Percentiles rank a stretch among this genome's conserved stretches.
phyloP scores from a whole-genome alignment of 2,113 vertebrate genomes.

The Chloebia gouldiae region DNA sequence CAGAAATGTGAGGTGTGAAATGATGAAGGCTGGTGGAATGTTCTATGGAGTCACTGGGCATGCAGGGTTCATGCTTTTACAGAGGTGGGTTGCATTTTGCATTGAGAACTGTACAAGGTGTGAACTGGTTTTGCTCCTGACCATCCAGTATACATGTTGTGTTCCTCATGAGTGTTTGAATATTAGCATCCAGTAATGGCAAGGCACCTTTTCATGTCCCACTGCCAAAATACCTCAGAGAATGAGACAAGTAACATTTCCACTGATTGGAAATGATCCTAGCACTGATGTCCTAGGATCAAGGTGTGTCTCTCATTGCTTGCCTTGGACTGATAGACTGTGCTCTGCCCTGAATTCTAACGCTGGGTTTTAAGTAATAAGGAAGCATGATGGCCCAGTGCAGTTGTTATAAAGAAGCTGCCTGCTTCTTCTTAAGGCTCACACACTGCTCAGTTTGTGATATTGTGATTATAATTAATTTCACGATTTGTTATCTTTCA shows the following conservation, averaged over 20 bases:
- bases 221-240: not conserved
- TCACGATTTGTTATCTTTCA: slow-evolving; percentile 8
- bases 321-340: not conserved
- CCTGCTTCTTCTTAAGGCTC: not conserved
- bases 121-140: not conserved
- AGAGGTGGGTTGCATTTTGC: not conserved
- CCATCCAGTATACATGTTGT: not conserved
- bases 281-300: not conserved
- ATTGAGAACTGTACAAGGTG: not conserved
- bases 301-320: not conserved
- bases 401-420: not conserved
- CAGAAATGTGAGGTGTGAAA: not conserved
- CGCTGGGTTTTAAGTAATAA: not conserved
- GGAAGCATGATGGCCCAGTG: not conserved
- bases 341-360: not conserved
- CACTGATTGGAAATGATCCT: no score
- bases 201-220: not conserved
- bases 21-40: not conserved
- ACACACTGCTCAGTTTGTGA: not conserved
- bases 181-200: not conserved
- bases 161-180: not conserved
- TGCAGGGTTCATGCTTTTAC: not conserved
- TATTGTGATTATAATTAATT: slow-evolving; percentile 19
- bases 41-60: not conserved
- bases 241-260: not conserved